Percentiles rank a stretch among this genome's conserved stretches.
These are phyloP conservation scores for Agrochola lychnidis DNA, from an alignment of 2,888 invertebrate species.

Conservation along the genomic window DNA sequence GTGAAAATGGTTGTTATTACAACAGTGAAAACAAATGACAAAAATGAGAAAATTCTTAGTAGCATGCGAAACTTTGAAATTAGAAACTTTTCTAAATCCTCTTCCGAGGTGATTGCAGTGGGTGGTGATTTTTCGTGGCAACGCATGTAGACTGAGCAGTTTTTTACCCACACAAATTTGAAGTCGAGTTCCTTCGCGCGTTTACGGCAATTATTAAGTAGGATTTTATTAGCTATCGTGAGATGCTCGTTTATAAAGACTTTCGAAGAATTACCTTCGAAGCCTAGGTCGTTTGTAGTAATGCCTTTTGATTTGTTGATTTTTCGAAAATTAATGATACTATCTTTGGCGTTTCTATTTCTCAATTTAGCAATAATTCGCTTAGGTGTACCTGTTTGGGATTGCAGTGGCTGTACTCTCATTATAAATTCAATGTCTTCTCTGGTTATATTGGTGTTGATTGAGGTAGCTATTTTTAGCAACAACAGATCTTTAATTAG, in stretches of 20 bases:
- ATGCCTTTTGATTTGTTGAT: background rate
- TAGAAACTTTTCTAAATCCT: no score
- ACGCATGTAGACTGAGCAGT: background rate
- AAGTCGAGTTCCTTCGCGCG: background rate
- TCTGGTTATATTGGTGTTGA: background rate
- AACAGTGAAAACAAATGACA: no score
- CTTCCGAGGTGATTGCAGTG: no score
- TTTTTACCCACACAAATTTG: conserved; percentile 15
- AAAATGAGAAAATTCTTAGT: no score
- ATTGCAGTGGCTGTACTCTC: background rate
- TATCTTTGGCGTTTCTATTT: conserved; percentile 1
- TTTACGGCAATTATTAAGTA: conserved; percentile 4
- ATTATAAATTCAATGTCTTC: background rate
- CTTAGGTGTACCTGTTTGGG: background rate
- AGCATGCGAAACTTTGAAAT: no score
- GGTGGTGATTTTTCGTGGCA: no score
- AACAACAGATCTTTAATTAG: no score
- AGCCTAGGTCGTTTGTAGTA: conserved; percentile 1
- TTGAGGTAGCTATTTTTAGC: background rate
- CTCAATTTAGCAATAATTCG: background rate
- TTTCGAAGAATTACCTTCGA: background rate
- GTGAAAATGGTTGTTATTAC: no score
- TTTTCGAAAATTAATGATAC: background rate
- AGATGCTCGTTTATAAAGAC: background rate
- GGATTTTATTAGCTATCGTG: background rate